Base-by-base conservation (phyloP, 2,888 invertebrate species). In the Parochlus steinenii region DNA sequence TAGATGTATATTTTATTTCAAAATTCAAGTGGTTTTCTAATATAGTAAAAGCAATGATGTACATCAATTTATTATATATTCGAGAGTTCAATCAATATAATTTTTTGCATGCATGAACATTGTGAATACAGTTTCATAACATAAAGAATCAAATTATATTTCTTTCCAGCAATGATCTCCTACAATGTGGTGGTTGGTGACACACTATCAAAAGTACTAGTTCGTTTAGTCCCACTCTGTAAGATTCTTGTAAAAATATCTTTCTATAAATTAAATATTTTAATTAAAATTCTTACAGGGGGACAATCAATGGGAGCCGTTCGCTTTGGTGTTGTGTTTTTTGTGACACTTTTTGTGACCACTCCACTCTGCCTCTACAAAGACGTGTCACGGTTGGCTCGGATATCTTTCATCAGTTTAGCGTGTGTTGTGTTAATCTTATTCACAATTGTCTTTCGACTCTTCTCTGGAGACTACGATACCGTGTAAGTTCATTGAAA, bases 161-260 rank as follows among this genome's bases (percentile, higher is more conserved):
- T 39, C 41, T 37, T 64, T 65, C 24, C 63, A 82, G 83, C 82
- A 6, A 83, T 85, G 82, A 77, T 83, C 39, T 82, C 82, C 38
- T 85, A 85, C 56, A 85, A 85, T 55, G 76, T 85, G 12, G 82
- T 83, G 14, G 82, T 85, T 19, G 85, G 83, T 14, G 85, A 86
- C 51, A 85, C 83, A 0, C 66, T 82, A 27, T 82, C 83, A 11
- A 82, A 82, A 58, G 78, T 85, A 12, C 62, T 83, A 37, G 64
- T 74, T n/a, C 64, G 81, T 41, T 63, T 82, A 33, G 70, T 75
- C 29, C 59, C 58, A 38, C 51, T n/a, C n/a, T n/a, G n/a, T n/a
- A n/a, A n/a, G 23, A 8, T 7, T 10, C n/a, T 7, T 7, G n/a
- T 22, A n/a, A 22, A 22, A n/a, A 22, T 22, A 8, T 10, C 23